Evolutionary conservation across 2,888 invertebrate species (phyloP).

Genomic region (Papilio demoleus): DNA sequence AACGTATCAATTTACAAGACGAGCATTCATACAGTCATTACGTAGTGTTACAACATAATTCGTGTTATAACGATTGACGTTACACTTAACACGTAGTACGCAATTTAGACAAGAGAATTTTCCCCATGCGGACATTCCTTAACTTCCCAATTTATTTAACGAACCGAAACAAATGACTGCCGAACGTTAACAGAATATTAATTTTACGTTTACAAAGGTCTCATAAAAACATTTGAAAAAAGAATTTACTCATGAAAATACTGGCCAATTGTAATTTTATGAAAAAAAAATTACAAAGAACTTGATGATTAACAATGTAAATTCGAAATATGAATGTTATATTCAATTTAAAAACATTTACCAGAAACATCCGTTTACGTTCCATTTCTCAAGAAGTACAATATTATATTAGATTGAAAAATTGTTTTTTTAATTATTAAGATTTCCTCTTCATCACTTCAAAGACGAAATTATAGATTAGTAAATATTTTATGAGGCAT

Average conservation of each 20-base stretch:
- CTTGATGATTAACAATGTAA: no score
- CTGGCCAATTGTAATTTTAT: no score
- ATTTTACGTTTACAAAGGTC: background rate
- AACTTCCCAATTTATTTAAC: slow-evolving; percentile 6
- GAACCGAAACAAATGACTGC: slow-evolving; percentile 22
- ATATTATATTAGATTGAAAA: background rate
- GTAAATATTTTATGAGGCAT: no score
- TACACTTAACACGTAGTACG: background rate
- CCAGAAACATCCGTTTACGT: no score
- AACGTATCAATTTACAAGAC: no score
- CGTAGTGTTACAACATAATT: no score
- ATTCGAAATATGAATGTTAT: no score
- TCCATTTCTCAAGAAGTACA: background rate
- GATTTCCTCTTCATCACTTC: background rate
- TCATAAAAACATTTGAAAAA: background rate
- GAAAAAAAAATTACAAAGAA: no score
- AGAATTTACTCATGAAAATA: background rate
- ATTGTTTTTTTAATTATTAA: background rate
- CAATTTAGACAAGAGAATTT: background rate
- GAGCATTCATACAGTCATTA: no score
- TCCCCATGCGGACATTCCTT: background rate
- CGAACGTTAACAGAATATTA: background rate
- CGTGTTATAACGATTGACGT: no score
- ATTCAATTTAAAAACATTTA: no score
- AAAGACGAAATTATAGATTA: no score